Evolutionary conservation across 2,113 vertebrate species (phyloP).

Genomic region (Setophaga petechia): DNA sequence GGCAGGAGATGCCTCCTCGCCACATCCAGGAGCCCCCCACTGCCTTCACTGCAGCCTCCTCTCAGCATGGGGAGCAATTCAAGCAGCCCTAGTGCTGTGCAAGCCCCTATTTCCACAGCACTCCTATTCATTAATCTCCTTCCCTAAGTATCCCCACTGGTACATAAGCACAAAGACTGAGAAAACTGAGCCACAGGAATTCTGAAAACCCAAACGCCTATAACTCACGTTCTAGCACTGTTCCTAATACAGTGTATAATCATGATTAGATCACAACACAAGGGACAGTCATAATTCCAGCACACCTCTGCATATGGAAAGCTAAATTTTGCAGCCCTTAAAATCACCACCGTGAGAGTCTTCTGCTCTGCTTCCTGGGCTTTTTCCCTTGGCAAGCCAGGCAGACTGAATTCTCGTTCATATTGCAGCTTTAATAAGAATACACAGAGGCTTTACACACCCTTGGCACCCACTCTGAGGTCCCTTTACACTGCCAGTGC

Average conservation of each 20-base stretch:
- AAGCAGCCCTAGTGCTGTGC: background rate
- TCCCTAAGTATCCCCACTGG: background rate
- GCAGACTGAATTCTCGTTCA: background rate
- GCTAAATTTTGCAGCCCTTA: slow-evolving; percentile 16
- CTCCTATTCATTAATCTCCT: background rate
- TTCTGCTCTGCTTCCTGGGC: slow-evolving; percentile 6
- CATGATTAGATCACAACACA: background rate
- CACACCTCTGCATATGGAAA: background rate
- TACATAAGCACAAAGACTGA: background rate
- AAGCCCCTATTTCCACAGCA: background rate
- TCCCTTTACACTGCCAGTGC: slow-evolving; percentile 1
- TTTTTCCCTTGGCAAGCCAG: background rate
- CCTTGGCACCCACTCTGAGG: slow-evolving; percentile 10
- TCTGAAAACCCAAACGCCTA: background rate
- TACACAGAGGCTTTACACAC: slow-evolving; percentile 16
- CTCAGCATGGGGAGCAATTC: fast-evolving
- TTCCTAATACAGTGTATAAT: background rate
- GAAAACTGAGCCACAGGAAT: background rate
- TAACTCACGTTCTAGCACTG: background rate
- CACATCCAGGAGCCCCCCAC: fast-evolving
- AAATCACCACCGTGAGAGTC: background rate
- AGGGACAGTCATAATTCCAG: background rate
- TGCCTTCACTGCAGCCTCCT: background rate
- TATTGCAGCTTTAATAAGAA: slow-evolving; percentile 20
- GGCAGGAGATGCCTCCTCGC: background rate